Conservation (phyloP, 2,888 invertebrate species). For the Incurvaria masculella region DNA sequence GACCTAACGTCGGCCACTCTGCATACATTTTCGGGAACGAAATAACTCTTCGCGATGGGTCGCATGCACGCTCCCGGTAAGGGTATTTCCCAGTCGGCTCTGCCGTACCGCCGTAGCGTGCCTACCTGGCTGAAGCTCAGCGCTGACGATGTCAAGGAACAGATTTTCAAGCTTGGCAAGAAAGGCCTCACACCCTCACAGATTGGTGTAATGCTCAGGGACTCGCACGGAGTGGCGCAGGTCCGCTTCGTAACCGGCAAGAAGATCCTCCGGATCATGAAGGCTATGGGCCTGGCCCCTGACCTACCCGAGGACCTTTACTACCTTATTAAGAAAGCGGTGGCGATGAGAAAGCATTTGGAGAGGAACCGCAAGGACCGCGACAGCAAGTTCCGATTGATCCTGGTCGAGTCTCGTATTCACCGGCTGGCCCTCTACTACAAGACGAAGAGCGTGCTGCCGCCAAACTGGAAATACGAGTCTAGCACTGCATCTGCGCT, state of each 20-base stretch:
- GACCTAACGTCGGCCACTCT: no score
- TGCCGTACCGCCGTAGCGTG: constrained; percentile 97
- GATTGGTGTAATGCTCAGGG: constrained; percentile 99
- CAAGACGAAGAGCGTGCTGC: constrained; percentile 91
- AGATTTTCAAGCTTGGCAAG: constrained; percentile 96
- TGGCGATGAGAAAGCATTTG: constrained; percentile 98
- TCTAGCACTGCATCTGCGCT: constrained; percentile 98
- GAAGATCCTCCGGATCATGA: constrained; percentile 98
- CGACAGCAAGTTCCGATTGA: constrained; percentile 98
- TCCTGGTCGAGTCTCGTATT: constrained; percentile 98
- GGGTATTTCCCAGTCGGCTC: constrained; percentile 99
- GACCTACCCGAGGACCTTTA: constrained; percentile 98
- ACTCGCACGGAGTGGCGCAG: constrained; percentile 99
- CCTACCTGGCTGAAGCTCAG: constrained; percentile 98
- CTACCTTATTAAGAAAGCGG: constrained; percentile 98
- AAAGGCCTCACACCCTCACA: constrained; percentile 99
- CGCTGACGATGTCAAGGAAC: constrained; percentile 96
- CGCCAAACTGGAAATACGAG: constrained; percentile 99
- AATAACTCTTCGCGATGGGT: no score
- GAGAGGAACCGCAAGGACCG: constrained; percentile 98
- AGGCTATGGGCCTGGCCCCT: constrained; percentile 95
- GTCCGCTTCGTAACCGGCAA: constrained; percentile 98
- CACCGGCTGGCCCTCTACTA: constrained; percentile 98
- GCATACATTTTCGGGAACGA: no score
- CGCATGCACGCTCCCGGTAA: constrained; percentile 99